Evolutionary conservation across 2,113 vertebrate species (phyloP), one percentile per base, ranked within the genome.

Genomic region (Meleagris gallopavo): DNA sequence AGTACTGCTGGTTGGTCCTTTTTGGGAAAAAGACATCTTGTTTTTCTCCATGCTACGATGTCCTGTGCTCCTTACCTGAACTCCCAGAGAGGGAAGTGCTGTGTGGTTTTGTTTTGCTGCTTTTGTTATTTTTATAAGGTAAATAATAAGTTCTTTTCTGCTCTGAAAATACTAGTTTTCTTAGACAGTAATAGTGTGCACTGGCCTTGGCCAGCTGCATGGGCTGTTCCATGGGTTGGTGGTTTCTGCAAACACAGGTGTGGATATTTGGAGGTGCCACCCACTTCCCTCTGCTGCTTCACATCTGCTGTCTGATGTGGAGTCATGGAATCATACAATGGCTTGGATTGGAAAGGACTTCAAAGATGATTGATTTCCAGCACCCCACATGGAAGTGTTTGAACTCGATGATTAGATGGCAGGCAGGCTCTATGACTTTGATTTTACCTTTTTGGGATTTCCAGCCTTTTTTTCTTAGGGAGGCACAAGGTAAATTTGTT

Each of bases 121-220:
- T 18, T 66, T 91, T 71, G 54, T 70, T 92, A 80, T n/a, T 45
- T 20, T 92, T 50, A 21, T 70, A n/a, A 71, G 65, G 85, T 89
- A 89, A 86, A 91, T 66, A 61, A 86, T 79, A 90, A 87, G 45
- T 38, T 89, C 20, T 73, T 92, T 82, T 89, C 50, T 83, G 12
- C 74, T 91, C 81, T 4, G 19, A 22, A 21, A 71, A 29, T 13
- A 11, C 50, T 91, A 82, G 54, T 94, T 94, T 94, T 87, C 87
- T 89, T 73, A 4, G 66, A 55, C 36, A 60, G 18, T 18, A 11
- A 55, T 25, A 58, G 52, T 29, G 25, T 29, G 50, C 52, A 29
- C 29, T 29, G 27, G 29, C 73, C 52, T 29, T 48, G 57, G 7
- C 50, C 64, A 83, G 55, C 67, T 60, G 66, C 25, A 10, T 21